phyloP scores from a whole-genome alignment of 92 coral and sea anemone species.

The Desmophyllum pertusum region DNA sequence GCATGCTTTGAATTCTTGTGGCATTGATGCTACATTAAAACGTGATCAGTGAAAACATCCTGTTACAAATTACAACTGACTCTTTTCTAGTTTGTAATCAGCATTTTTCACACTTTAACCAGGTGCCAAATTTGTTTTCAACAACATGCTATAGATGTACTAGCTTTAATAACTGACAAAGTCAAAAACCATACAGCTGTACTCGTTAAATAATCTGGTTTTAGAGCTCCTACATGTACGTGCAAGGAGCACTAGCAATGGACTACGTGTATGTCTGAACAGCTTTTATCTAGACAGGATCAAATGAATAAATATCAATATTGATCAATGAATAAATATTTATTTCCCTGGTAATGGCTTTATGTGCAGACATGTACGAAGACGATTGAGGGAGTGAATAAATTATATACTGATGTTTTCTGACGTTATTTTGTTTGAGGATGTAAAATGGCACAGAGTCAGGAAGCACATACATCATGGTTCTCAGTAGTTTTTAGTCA shows the following conservation, averaged over 20 bases:
- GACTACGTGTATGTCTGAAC: not conserved
- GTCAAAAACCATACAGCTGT: not conserved
- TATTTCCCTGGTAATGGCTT: not conserved
- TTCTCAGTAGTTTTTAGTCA: not conserved
- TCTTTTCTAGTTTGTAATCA: not conserved
- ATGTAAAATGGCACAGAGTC: not conserved
- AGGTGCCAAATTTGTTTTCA: not conserved
- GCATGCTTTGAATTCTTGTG: constrained; percentile 21
- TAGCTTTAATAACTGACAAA: not conserved
- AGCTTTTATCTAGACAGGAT: not conserved
- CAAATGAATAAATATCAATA: not conserved
- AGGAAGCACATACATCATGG: too few relatives aligned
- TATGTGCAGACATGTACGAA: not conserved
- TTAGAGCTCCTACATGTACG: not conserved
- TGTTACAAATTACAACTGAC: not conserved
- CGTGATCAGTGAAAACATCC: not conserved
- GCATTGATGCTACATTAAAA: not conserved
- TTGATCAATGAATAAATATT: not conserved
- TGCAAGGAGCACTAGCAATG: not conserved
- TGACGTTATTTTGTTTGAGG: not conserved
- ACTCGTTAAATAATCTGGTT: too few relatives aligned
- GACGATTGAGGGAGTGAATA: not conserved
- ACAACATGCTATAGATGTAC: not conserved
- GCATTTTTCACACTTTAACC: not conserved
- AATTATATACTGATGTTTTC: not conserved